These are phyloP conservation scores for Pristionchus fissidentatus DNA, from an alignment of 2,888 invertebrate species.

Conservation along the genomic window DNA sequence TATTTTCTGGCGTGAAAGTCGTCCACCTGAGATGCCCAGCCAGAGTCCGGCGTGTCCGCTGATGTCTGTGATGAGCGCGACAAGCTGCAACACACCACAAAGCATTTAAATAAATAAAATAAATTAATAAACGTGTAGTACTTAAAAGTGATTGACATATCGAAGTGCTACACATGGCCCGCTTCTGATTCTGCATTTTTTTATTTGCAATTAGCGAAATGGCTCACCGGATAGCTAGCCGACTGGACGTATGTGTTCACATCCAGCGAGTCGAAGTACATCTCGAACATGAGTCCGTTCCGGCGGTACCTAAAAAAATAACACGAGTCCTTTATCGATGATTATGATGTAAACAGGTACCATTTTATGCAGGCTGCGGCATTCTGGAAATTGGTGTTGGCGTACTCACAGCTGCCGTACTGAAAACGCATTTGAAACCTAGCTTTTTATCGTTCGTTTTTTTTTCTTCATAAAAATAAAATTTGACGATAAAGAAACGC, in stretches of 20 bases:
- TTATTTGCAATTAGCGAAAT: neutral
- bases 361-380: conserved; percentile 1
- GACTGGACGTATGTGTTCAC: conserved; percentile 13
- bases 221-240: neutral
- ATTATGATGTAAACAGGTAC: neutral
- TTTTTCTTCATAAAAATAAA: neutral
- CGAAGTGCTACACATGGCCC: too few relatives aligned
- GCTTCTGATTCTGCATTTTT: too few relatives aligned
- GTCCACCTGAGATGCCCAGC: neutral
- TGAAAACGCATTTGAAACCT: neutral
- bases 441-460: too few relatives aligned
- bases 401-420: conserved; percentile 34
- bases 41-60: conserved; percentile 18
- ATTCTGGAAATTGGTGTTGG: conserved; percentile 14
- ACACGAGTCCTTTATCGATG: neutral
- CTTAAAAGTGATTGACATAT: too few relatives aligned
- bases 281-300: neutral
- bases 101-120: neutral
- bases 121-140: too few relatives aligned
- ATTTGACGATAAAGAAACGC: neutral
- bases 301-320: neutral
- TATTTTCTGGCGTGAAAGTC: neutral
- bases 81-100: too few relatives aligned
- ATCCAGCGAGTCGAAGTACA: conserved; percentile 13
- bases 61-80: neutral